phyloP scores from a whole-genome alignment of 2,888 invertebrate genomes.

The Myopa tessellatipennis region DNA sequence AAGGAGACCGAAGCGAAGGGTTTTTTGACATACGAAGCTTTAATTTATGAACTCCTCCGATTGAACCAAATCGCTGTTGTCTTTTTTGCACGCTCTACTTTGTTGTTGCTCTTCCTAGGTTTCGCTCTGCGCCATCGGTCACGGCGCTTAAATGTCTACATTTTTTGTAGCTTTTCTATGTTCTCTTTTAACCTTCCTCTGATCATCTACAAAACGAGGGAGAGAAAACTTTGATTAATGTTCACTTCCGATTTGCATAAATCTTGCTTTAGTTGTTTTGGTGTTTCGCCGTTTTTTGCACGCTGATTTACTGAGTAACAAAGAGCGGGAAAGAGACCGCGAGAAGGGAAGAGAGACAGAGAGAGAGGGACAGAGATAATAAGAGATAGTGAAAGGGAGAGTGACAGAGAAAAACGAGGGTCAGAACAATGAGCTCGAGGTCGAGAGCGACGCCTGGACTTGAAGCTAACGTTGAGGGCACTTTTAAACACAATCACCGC shows the following conservation, averaged over 20 bases:
- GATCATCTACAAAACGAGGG: slow-evolving; percentile 19
- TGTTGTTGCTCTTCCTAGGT: neutral
- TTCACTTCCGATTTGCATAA: slow-evolving; percentile 67
- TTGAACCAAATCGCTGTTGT: slow-evolving; percentile 17
- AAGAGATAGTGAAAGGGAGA: slow-evolving; percentile 11
- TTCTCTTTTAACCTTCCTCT: neutral
- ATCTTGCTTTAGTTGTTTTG: slow-evolving; percentile 60
- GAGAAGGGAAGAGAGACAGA: slow-evolving; percentile 2
- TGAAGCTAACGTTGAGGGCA: too few relatives aligned
- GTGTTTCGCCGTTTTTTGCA: slow-evolving; percentile 43
- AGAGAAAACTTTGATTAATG: slow-evolving; percentile 62
- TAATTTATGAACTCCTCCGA: slow-evolving; percentile 48
- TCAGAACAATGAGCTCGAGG: too few relatives aligned
- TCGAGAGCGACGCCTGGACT: too few relatives aligned
- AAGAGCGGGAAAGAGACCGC: neutral
- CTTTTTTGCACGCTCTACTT: neutral
- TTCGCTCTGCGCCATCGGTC: slow-evolving; percentile 29
- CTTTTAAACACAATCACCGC: too few relatives aligned
- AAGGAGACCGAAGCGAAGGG: slow-evolving; percentile 2
- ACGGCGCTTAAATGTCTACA: slow-evolving; percentile 30
- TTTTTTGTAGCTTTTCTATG: neutral
- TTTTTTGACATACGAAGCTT: slow-evolving; percentile 48
- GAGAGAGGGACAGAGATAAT: neutral
- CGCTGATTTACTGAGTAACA: slow-evolving; percentile 15
- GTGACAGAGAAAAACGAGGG: neutral